Evolutionary conservation across 2,113 vertebrate genomes (phyloP).

Genomic region (Chaetodon trifascialis): DNA sequence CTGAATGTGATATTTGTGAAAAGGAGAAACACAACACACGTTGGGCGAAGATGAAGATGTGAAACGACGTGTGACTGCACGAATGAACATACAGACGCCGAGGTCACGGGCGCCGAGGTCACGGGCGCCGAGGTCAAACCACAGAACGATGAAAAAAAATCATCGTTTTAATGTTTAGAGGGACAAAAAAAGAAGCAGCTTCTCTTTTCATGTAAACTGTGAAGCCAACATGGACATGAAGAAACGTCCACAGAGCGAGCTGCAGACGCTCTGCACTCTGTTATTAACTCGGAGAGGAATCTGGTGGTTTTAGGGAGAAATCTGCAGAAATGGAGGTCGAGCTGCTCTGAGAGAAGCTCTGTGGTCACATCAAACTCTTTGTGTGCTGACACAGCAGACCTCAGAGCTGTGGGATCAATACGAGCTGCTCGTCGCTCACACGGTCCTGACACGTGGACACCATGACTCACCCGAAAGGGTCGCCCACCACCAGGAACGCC

Average conservation of each 20-base stretch:
- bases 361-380: constrained; percentile 26
- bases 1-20: too few species aligned
- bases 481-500: constrained; percentile 96
- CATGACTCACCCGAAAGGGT: constrained; percentile 95
- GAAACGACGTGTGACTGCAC: too few species aligned
- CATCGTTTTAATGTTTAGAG: background rate
- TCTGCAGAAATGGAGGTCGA: constrained; percentile 19
- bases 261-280: constrained; percentile 25
- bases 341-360: constrained; percentile 35
- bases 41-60: too few species aligned
- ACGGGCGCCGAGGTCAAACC: background rate
- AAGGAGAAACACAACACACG: too few species aligned
- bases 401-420: background rate
- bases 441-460: background rate
- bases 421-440: too few species aligned
- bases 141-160: background rate
- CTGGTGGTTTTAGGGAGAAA: constrained; percentile 48
- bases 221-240: background rate
- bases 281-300: constrained; percentile 53
- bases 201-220: constrained; percentile 17
- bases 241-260: background rate
- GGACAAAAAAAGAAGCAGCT: background rate
- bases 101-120: background rate
- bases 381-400: constrained; percentile 26
- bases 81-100: background rate